These are phyloP conservation scores for Lordiphosa mommai DNA, from an alignment of 1,140 invertebrate species.

Conservation along the genomic window DNA sequence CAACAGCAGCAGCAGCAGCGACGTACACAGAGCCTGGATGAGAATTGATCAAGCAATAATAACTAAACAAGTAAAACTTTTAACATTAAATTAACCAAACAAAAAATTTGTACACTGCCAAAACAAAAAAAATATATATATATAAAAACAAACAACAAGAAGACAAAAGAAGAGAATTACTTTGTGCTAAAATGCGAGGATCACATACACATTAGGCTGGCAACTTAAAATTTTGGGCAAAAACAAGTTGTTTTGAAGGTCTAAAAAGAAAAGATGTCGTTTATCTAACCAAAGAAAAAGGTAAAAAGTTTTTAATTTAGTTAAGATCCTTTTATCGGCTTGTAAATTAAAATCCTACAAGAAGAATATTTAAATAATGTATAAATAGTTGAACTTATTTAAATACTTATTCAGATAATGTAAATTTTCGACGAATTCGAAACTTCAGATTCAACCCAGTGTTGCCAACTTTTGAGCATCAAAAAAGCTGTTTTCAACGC, in stretches of 20 bases:
- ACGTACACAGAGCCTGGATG: slow-evolving; percentile 69
- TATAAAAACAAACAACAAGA: slow-evolving; percentile 23
- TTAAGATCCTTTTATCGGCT: no score
- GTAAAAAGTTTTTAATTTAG: slow-evolving; percentile 6
- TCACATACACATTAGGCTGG: slow-evolving; percentile 12
- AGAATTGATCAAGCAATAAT: slow-evolving; percentile 69
- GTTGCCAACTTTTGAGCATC: no score
- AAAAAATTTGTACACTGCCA: slow-evolving; percentile 77
- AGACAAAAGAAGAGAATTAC: slow-evolving; percentile 27
- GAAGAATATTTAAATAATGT: neutral
- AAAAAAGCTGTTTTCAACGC: no score
- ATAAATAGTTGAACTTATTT: slow-evolving; percentile 4
- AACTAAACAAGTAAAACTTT: slow-evolving; percentile 14
- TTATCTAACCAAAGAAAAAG: slow-evolving; percentile 7
- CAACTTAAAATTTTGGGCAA: no score
- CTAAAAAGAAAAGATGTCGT: no score
- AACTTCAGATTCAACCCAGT: no score
- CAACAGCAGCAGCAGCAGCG: slow-evolving; percentile 18
- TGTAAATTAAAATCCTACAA: no score
- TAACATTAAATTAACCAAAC: slow-evolving; percentile 39
- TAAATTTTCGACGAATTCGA: no score
- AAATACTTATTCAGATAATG: no score
- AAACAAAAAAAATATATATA: slow-evolving; percentile 25
- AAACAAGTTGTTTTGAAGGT: no score
- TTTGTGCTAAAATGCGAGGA: slow-evolving; percentile 60